Conservation (phyloP, 2,888 invertebrate species). For the Fragum sueziense region DNA sequence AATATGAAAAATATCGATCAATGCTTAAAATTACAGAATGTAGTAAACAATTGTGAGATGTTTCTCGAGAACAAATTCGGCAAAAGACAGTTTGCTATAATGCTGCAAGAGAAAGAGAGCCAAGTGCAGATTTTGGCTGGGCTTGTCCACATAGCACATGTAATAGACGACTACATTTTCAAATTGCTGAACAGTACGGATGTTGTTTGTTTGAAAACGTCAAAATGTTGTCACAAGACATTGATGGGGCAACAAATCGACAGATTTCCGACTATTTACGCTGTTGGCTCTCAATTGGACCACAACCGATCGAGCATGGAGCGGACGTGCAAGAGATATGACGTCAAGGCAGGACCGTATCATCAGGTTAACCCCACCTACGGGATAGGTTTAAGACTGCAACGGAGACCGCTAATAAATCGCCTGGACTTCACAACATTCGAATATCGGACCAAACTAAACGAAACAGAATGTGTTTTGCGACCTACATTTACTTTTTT, state of each 20-base stretch:
- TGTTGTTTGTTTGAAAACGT: not conserved
- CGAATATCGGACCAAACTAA: too few species aligned
- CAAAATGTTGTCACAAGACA: too few species aligned
- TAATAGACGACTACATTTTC: slow-evolving; percentile 26
- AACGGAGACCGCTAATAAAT: too few species aligned
- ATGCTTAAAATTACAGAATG: not conserved
- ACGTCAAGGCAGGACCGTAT: too few species aligned
- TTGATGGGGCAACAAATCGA: too few species aligned
- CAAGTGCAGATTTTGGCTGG: slow-evolving; percentile 4
- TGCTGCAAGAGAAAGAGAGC: slow-evolving; percentile 4
- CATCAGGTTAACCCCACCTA: too few species aligned
- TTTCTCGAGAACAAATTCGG: slow-evolving; percentile 16
- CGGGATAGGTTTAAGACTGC: too few species aligned
- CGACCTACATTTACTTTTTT: too few species aligned
- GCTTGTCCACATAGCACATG: slow-evolving; percentile 6
- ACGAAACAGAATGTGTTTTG: too few species aligned
- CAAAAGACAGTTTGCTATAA: not conserved
- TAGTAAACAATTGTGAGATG: not conserved
- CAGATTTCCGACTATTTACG: too few species aligned
- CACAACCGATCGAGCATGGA: not conserved
- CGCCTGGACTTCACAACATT: too few species aligned
- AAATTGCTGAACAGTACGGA: not conserved
- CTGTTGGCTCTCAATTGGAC: not conserved
- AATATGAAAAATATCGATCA: slow-evolving; percentile 11
- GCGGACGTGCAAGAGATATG: not conserved